Evolutionary conservation across 37 sponge, comb jelly and placozoan genomes (phyloP), one percentile per base, ranked within the genome.

Genomic region (Spongilla lacustris): DNA sequence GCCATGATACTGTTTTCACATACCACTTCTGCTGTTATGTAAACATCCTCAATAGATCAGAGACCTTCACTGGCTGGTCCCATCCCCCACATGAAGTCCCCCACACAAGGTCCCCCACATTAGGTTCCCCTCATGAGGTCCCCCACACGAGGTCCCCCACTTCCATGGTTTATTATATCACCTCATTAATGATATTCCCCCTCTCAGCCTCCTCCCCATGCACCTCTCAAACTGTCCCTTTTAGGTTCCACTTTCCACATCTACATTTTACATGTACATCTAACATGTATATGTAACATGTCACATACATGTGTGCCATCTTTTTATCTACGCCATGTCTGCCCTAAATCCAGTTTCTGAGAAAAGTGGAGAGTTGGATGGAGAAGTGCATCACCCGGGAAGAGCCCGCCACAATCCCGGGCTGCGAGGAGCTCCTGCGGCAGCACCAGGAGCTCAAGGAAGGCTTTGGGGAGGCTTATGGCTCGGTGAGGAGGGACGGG

Each of bases 261-360:
- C n/a, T n/a, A n/a, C n/a, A n/a, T n/a, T n/a, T n/a, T n/a, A n/a
- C n/a, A n/a, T n/a, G n/a, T n/a, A n/a, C n/a, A n/a, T n/a, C n/a
- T n/a, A n/a, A n/a, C n/a, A n/a, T n/a, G n/a, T n/a, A n/a, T n/a
- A n/a, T n/a, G n/a, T n/a, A n/a, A n/a, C n/a, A n/a, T n/a, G n/a
- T n/a, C 73, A 21, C 73, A 22, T 30, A 50, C 68, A 17, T 28
- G 33, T 34, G 22, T 30, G 25, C 36, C 58, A 23, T 48, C 28
- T 49, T 27, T 58, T 14, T 17, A 58, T 17, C 4, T 58, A 58
- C 11, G 58, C 14, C 21, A 1, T 17, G 12, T 58, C 19, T 17
- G 4, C 58, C 66, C 25, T 84, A 13, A 3, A 67, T 76, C 67
- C 50, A 90, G 90, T 90, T 90, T 67, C 80, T 90, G 41, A 70